Evolutionary conservation across 2,113 vertebrate genomes (phyloP).

Genomic region (Hemichromis elongatus): DNA sequence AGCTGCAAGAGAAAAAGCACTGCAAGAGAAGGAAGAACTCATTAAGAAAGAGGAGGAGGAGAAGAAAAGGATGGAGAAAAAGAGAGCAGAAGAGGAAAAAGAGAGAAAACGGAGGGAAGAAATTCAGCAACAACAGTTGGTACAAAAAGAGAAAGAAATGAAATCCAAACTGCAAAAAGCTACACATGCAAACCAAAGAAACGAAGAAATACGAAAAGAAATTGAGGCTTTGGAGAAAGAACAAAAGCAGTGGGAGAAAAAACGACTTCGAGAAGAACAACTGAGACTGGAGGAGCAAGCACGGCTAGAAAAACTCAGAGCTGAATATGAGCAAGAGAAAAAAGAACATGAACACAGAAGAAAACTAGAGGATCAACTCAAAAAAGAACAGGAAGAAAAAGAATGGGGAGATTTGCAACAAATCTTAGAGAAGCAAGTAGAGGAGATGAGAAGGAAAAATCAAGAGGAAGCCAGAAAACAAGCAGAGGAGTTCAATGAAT

Average conservation of each 20-base stretch:
- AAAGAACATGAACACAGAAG: not conserved
- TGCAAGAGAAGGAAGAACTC: not conserved
- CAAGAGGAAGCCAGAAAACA: not conserved
- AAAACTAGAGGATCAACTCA: not conserved
- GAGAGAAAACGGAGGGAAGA: not conserved
- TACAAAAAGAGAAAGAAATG: not conserved
- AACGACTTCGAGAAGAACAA: not conserved
- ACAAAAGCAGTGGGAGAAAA: not conserved
- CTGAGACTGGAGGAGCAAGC: not conserved
- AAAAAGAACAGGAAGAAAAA: not conserved
- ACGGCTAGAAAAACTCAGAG: not conserved
- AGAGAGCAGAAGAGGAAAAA: not conserved
- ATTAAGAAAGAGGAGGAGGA: not conserved
- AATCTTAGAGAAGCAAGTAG: not conserved
- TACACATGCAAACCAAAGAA: not conserved
- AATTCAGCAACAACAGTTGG: not conserved
- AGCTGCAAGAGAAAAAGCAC: not conserved
- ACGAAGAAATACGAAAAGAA: not conserved
- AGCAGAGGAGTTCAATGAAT: not conserved
- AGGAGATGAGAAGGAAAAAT: not conserved
- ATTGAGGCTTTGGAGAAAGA: not conserved
- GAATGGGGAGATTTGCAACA: not conserved
- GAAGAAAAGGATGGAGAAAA: not conserved
- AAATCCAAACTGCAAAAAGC: rapidly evolving
- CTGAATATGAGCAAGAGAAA: not conserved